Evolutionary conservation across 2,888 invertebrate species (phyloP).

Genomic region (Unio delphinus): DNA sequence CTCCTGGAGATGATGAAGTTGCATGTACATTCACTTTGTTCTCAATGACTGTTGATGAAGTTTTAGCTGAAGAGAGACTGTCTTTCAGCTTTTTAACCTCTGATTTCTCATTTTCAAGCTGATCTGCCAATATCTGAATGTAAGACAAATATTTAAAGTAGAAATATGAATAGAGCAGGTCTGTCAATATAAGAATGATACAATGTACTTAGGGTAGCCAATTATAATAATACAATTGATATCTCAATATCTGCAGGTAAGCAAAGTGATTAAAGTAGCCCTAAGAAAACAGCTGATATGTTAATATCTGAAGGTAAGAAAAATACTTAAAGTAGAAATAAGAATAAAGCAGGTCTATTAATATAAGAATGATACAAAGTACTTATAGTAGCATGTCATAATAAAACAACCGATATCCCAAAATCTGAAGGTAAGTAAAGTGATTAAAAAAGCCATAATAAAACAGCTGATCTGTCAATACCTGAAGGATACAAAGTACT

Average conservation of each 20-base stretch:
- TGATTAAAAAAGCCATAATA: no score
- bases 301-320: conserved; percentile 41
- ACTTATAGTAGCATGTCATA: no score
- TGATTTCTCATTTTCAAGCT: conserved; percentile 46
- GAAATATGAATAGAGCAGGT: not conserved
- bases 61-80: conserved; percentile 12
- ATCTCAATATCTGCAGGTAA: conserved; percentile 39
- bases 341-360: not conserved
- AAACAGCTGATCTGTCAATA: conserved; percentile 47
- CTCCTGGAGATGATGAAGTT: no score
- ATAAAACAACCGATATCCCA: no score
- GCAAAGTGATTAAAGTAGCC: not conserved
- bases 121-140: conserved; percentile 49
- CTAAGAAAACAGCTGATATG: conserved; percentile 5
- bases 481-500: conserved; percentile 11
- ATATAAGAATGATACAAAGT: not conserved
- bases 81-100: conserved; percentile 31
- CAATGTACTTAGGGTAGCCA: no score
- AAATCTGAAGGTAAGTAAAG: no score
- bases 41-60: not conserved
- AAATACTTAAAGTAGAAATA: not conserved
- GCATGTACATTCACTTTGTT: not conserved
- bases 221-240: no score
- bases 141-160: not conserved
- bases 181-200: not conserved